phyloP scores from a whole-genome alignment of 2,113 vertebrate species.

The Planiliza haematocheilus region DNA sequence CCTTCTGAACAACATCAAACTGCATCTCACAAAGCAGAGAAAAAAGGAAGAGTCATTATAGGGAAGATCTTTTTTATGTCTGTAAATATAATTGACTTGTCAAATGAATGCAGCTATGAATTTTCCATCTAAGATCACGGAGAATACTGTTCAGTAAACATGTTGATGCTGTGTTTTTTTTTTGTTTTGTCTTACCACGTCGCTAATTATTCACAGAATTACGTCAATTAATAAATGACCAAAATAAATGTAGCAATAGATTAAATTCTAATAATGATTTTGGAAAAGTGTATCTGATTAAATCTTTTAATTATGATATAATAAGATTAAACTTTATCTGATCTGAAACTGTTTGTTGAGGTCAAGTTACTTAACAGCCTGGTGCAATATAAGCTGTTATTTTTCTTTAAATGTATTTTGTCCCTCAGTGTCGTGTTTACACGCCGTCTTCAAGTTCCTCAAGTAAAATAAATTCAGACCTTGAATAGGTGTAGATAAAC shows the following conservation, averaged over 20 bases:
- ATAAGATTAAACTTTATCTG: not conserved
- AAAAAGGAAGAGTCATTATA: too few relatives aligned
- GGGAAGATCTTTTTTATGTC: not conserved
- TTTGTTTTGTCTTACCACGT: not conserved
- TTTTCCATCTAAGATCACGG: not conserved
- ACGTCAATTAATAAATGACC: too few relatives aligned
- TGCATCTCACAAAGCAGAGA: not conserved
- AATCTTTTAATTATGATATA: not conserved
- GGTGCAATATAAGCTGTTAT: not conserved
- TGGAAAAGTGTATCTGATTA: constrained; percentile 3
- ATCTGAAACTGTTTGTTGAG: constrained; percentile 7
- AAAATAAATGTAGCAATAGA: too few relatives aligned
- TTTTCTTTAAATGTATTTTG: not conserved
- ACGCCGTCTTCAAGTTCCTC: constrained; percentile 30
- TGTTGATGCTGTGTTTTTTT: not conserved
- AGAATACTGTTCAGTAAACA: not conserved
- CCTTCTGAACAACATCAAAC: not conserved
- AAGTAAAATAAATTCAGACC: constrained; percentile 48
- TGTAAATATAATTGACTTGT: too few relatives aligned
- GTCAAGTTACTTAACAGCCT: not conserved
- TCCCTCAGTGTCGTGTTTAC: not conserved
- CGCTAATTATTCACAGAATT: not conserved
- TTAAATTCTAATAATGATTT: too few relatives aligned
- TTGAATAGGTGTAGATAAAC: constrained; percentile 68
- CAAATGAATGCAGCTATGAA: not conserved